A percentile compares a stretch with the other conserved stretches of the same genome.
Evolutionary conservation across 2,797 vertebrate species (phyloP).

Genomic region (Danio albolineatus): DNA sequence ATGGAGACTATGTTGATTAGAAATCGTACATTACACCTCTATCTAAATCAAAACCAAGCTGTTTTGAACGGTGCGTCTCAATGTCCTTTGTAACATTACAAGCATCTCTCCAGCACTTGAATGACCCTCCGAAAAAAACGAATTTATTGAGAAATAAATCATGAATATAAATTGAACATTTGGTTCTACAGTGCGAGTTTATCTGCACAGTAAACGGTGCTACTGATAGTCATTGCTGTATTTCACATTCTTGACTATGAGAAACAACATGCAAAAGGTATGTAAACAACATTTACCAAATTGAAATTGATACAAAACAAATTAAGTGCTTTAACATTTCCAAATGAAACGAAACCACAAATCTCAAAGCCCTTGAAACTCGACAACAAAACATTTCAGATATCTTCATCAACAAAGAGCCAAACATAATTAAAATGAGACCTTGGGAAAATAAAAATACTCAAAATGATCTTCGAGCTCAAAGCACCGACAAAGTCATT

Average conservation of each 20-base stretch:
- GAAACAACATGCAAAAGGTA: not conserved
- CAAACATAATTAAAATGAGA: not conserved
- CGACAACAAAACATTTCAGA: not conserved
- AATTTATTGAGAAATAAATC: not conserved
- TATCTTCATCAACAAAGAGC: not conserved
- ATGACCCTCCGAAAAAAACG: conserved; percentile 10
- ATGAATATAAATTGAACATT: conserved; percentile 19
- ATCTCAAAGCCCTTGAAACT: not conserved
- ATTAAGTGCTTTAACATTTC: not conserved
- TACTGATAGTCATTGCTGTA: not conserved
- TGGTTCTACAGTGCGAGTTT: not conserved
- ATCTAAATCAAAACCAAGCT: not conserved
- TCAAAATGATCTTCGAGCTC: not conserved
- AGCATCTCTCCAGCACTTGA: conserved; percentile 24
- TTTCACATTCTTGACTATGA: not conserved
- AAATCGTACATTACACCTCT: conserved; percentile 1
- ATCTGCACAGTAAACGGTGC: conserved; percentile 1
- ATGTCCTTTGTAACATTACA: conserved; percentile 3
- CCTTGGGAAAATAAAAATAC: not conserved
- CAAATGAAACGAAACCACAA: conserved; percentile 3
- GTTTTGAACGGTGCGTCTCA: conserved; percentile 8
- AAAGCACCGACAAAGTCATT: conserved; percentile 35
- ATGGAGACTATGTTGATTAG: not conserved
- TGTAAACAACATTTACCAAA: conserved; percentile 1
- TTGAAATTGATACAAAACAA: not conserved